These are phyloP conservation scores for Acleris emargana DNA, from an alignment of 2,888 invertebrate species.

Conservation along the genomic window DNA sequence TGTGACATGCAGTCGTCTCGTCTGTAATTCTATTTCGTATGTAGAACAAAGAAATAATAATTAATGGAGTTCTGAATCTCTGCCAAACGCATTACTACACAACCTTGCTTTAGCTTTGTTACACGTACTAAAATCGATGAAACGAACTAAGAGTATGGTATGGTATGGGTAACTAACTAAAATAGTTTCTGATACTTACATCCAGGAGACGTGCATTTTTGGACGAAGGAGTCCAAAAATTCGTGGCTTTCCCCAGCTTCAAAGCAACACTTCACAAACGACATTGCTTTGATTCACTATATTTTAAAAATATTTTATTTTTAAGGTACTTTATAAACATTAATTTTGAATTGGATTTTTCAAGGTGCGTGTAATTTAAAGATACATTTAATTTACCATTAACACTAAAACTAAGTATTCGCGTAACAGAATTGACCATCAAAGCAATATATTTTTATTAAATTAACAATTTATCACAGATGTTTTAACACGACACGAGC, in stretches of 20 bases:
- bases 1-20: background rate
- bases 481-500: conserved; percentile 22
- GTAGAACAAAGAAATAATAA: conserved; percentile 5
- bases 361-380: background rate
- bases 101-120: conserved; percentile 1
- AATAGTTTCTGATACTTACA: conserved; percentile 85
- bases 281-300: conserved; percentile 68
- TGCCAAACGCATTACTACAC: conserved; percentile 16
- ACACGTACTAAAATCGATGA: conserved; percentile 1
- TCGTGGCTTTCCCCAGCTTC: conserved; percentile 89
- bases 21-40: too few species aligned
- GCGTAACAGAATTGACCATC: conserved; percentile 10
- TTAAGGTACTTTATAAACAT: conserved; percentile 10
- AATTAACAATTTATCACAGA: conserved; percentile 34
- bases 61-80: conserved; percentile 10
- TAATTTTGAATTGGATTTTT: background rate
- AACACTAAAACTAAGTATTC: background rate
- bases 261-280: conserved; percentile 91
- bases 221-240: conserved; percentile 88
- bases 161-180: background rate
- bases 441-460: conserved; percentile 20
- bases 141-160: background rate
- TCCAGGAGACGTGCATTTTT: conserved; percentile 92
- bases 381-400: conserved; percentile 6
- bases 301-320: conserved; percentile 38